These are phyloP conservation scores for Hemibagrus guttatus DNA, from an alignment of 2,797 vertebrate species.

Conservation along the genomic window DNA sequence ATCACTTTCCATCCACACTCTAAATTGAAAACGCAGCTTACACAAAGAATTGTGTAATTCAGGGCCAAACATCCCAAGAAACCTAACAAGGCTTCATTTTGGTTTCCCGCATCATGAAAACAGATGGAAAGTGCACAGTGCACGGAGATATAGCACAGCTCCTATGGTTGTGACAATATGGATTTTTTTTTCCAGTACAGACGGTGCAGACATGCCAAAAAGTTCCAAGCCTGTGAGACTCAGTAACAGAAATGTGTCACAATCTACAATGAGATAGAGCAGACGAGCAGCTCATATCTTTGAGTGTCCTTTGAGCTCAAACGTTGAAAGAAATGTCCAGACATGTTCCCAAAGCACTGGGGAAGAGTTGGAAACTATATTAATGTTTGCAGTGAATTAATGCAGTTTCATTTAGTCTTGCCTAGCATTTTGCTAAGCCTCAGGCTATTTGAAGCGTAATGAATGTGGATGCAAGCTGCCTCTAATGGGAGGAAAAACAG, in stretches of 20 bases:
- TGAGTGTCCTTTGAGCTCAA: conserved; percentile 11
- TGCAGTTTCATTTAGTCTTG: conserved; percentile 72
- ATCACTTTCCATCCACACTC: conserved; percentile 56
- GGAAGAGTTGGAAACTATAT: conserved; percentile 55
- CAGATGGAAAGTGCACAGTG: conserved; percentile 60
- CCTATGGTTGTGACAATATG: conserved; percentile 58
- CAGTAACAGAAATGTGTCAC: conserved; percentile 35
- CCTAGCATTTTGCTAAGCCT: conserved; percentile 63
- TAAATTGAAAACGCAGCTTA: conserved; percentile 61
- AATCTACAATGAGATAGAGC: conserved; percentile 27
- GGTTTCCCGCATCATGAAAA: conserved; percentile 52
- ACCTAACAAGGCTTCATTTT: conserved; percentile 53
- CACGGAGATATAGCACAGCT: conserved; percentile 56
- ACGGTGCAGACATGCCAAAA: conserved; percentile 22
- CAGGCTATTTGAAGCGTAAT: conserved; percentile 67
- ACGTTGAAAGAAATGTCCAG: conserved; percentile 34
- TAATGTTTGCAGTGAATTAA: conserved; percentile 79
- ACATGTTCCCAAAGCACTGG: conserved; percentile 59
- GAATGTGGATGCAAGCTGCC: conserved; percentile 41
- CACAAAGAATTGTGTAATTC: conserved; percentile 45
- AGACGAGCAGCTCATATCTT: neutral
- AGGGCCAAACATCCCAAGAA: conserved; percentile 51
- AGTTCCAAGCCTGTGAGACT: conserved; percentile 23
- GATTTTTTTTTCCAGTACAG: neutral
- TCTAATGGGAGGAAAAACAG: conserved; percentile 9